These are phyloP conservation scores for Oscheius myriophilus DNA, from an alignment of 2,888 invertebrate species.

Conservation along the genomic window DNA sequence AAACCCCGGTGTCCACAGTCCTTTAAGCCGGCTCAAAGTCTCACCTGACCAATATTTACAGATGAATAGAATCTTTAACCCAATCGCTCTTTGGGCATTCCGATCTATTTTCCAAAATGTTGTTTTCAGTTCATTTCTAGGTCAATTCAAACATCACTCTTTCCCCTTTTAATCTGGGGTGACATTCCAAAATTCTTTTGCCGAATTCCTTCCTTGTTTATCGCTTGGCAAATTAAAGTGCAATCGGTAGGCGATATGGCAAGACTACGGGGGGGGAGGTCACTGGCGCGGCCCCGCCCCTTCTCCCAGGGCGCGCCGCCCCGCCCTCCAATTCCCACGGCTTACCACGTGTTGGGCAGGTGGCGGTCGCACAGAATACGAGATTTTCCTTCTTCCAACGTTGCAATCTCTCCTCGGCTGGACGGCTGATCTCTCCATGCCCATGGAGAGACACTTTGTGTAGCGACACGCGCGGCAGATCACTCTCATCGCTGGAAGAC, in stretches of 20 bases:
- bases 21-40: no score
- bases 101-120: no score
- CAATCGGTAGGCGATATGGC: not conserved
- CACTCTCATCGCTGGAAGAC: conserved; percentile 50
- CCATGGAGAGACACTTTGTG: conserved; percentile 46
- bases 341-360: not conserved
- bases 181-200: no score
- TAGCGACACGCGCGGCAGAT: conserved; percentile 59
- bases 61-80: no score
- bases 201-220: no score
- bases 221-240: not conserved
- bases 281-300: not conserved
- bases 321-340: not conserved
- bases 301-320: no score
- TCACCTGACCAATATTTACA: no score
- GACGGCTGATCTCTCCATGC: conserved; percentile 55
- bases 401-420: conserved; percentile 58
- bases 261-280: not conserved
- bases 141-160: no score
- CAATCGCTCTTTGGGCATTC: no score
- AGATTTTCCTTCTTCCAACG: conserved; percentile 51
- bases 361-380: conserved; percentile 28
- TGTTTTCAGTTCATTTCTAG: no score
- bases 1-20: no score
- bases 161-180: no score